phyloP scores from a whole-genome alignment of 1,140 invertebrate genomes.

The Brachionus paranguensis region DNA sequence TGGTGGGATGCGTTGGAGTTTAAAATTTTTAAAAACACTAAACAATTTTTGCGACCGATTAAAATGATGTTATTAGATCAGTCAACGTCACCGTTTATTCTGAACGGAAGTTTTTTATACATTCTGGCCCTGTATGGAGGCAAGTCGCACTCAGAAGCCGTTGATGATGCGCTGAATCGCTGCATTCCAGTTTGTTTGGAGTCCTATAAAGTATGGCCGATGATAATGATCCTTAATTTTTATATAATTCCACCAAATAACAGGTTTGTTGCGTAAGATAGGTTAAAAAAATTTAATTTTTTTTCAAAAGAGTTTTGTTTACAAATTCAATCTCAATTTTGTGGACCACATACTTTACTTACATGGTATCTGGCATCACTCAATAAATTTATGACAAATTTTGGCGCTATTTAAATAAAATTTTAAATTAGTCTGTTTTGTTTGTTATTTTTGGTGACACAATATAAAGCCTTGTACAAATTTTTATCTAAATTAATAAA shows the following conservation, averaged over 20 bases:
- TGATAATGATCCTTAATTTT: slow-evolving; percentile 1
- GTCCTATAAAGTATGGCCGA: slow-evolving; percentile 20
- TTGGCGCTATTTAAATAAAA: background rate
- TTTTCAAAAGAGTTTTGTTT: background rate
- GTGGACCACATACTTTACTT: slow-evolving; percentile 17
- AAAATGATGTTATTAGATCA: slow-evolving; percentile 21
- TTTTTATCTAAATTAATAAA: background rate
- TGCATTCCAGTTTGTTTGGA: background rate
- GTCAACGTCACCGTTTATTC: background rate
- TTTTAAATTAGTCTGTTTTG: background rate
- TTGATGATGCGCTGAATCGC: background rate
- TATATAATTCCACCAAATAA: slow-evolving; percentile 4
- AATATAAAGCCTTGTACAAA: background rate
- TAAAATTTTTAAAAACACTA: background rate
- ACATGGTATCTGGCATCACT: background rate
- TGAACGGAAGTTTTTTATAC: background rate
- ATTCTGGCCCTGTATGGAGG: background rate
- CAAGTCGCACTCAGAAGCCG: background rate
- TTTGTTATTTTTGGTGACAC: background rate
- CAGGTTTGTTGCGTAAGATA: background rate
- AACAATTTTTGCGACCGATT: background rate
- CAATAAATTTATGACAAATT: background rate
- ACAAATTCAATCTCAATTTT: background rate
- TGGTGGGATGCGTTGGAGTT: slow-evolving; percentile 17
- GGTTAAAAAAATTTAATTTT: background rate